Evolutionary conservation across 2,888 invertebrate genomes (phyloP), one percentile per base, ranked within the genome.

Genomic region (Volucella zonaria): DNA sequence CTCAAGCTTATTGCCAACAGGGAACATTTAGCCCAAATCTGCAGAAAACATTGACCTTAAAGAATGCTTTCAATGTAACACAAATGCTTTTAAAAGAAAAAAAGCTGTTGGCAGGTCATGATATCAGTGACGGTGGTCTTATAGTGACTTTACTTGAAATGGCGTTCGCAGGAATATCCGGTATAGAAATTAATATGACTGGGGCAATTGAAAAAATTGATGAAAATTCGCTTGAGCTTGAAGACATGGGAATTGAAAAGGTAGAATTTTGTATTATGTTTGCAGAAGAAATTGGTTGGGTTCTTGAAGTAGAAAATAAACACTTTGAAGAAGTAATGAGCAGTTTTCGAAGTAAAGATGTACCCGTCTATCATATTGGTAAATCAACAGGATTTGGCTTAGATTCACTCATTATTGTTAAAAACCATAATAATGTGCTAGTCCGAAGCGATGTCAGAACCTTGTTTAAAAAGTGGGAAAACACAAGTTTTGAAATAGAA

Each of bases 111-210:
- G 94, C 98, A 6, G 98, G 99, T 0, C 99, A 99, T 91, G 99
- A 99, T 91, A 94, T 99, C 6, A 99, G 98, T 90, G 99, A 99
- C 92, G 99, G 99, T 23, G 99, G 99, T 42, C 93, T 99, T 43
- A 93, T 99, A 52, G 96, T 96, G 0, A 96, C 97, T 88, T 91
- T 97, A 0, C 90, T 99, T 78, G 99, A 99, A 93, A 99, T 99
- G 98, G 96, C 96, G n/a, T 97, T 99, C 90, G 98, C 95, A 75
- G 98, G 99, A 47, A 93, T 98, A 77, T 94, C 96, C 87, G 98
- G 98, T 1, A 89, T 98, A 14, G 92, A 94, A 14, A 90, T 96
- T 0, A 93, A 95, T 86, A 89, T 97, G 15, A 91, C 92, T 0
- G 93, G 94, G 79, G 93, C 93, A 80, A 31, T 89, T 15, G 64